A percentile compares a stretch with the other conserved stretches of the same genome.
These are phyloP conservation scores for Ceratitis capitata DNA, from an alignment of 1,140 invertebrate genomes.

Conservation along the genomic window DNA sequence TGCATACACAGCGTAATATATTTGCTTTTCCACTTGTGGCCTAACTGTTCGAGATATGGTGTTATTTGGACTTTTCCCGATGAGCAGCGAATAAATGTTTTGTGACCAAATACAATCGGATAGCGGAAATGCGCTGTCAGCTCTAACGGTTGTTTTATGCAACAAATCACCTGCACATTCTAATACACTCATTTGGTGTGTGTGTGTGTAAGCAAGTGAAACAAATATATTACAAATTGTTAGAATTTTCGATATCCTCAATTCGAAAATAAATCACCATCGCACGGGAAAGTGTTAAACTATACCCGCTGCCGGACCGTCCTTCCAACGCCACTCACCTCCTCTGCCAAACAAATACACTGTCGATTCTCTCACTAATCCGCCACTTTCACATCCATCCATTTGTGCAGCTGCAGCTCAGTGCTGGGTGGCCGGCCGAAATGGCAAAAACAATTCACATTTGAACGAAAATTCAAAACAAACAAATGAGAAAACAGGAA, in stretches of 20 bases:
- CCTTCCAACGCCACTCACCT: no score
- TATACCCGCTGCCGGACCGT: background rate
- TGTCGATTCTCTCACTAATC: background rate
- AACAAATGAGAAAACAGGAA: background rate
- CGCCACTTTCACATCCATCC: background rate
- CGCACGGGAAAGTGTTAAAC: background rate
- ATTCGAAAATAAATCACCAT: constrained; percentile 28
- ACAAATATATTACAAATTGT: constrained; percentile 9
- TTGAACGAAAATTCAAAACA: background rate
- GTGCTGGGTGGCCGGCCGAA: background rate
- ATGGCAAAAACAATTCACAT: background rate
- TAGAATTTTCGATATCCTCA: constrained; percentile 13
- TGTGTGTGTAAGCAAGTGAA: background rate
- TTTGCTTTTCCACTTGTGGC: no score
- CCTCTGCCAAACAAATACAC: background rate
- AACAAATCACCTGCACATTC: background rate
- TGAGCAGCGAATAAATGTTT: background rate
- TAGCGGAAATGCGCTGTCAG: background rate
- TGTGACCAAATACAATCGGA: background rate
- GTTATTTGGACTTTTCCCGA: background rate
- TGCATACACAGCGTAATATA: no score
- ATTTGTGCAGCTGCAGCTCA: background rate
- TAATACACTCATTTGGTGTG: background rate
- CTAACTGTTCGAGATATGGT: no score
- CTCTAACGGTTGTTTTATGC: background rate